Evolutionary conservation across 2,888 invertebrate genomes (phyloP).

Genomic region (Diarsia rubi): DNA sequence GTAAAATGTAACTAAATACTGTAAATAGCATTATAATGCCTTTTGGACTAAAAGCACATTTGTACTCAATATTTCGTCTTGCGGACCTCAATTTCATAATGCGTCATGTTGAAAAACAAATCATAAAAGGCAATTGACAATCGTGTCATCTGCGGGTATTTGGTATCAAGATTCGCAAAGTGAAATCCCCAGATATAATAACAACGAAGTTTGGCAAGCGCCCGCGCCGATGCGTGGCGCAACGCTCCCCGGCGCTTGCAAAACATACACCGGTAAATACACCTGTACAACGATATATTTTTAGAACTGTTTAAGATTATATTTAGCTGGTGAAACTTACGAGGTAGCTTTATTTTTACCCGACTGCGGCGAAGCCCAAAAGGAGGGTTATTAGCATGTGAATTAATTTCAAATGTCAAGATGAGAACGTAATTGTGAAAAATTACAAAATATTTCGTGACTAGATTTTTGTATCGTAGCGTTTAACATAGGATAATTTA

Average conservation of each 20-base stretch:
- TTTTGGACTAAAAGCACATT: not conserved
- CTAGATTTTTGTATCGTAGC: not conserved
- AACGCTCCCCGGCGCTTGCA: slow-evolving; percentile 69
- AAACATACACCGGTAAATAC: slow-evolving; percentile 63
- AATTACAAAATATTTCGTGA: too few relatives aligned
- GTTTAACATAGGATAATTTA: too few relatives aligned
- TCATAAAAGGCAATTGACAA: slow-evolving; percentile 38
- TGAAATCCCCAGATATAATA: slow-evolving; percentile 65
- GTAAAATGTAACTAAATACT: not conserved
- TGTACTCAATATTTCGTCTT: not conserved
- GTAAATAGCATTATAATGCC: not conserved
- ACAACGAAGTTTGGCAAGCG: slow-evolving; percentile 71
- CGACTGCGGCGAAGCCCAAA: too few relatives aligned
- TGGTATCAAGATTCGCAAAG: slow-evolving; percentile 60
- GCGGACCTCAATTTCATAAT: slow-evolving; percentile 19
- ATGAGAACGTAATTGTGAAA: not conserved
- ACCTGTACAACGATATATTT: slow-evolving; percentile 61
- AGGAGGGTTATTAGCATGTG: too few relatives aligned
- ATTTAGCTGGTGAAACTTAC: slow-evolving; percentile 17
- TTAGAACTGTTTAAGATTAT: slow-evolving; percentile 43
- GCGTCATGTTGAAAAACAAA: slow-evolving; percentile 18
- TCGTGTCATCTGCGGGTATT: slow-evolving; percentile 41
- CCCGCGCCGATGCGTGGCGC: slow-evolving; percentile 66
- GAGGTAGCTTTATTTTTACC: not conserved
- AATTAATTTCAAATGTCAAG: slow-evolving; percentile 19